These are phyloP conservation scores for Platerodrilus igneus DNA, from an alignment of 2,888 invertebrate species.

Conservation along the genomic window DNA sequence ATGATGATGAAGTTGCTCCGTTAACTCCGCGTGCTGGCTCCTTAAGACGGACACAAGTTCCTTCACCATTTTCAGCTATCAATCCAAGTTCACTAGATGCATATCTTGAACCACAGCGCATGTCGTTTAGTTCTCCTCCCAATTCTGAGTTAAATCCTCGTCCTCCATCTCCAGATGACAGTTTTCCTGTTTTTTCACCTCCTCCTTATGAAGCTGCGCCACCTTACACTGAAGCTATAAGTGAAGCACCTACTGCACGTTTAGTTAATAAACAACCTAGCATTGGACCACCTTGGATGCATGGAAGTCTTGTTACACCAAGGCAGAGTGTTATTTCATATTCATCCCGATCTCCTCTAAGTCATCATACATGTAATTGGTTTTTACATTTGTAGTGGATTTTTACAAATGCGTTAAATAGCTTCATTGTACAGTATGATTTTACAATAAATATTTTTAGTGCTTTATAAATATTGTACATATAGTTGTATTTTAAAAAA, in stretches of 20 bases:
- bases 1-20: conserved; percentile 44
- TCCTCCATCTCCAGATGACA: conserved; percentile 70
- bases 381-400: too few species aligned
- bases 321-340: conserved; percentile 73
- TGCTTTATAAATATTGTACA: too few species aligned
- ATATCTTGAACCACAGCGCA: conserved; percentile 77
- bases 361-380: conserved; percentile 89
- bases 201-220: conserved; percentile 59
- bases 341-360: conserved; percentile 69
- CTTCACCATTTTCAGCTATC: conserved; percentile 79
- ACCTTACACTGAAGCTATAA: conserved; percentile 42
- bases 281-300: conserved; percentile 54
- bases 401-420: too few species aligned
- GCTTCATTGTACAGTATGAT: too few species aligned
- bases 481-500: too few species aligned
- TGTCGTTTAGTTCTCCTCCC: conserved; percentile 76
- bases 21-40: conserved; percentile 54
- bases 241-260: conserved; percentile 40
- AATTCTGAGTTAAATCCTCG: conserved; percentile 66
- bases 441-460: too few species aligned
- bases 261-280: conserved; percentile 45
- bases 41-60: conserved; percentile 51
- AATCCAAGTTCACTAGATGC: conserved; percentile 82
- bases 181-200: conserved; percentile 81
- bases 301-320: conserved; percentile 52